Base-by-base conservation (phyloP, 2,888 invertebrate genomes). In the Argyresthia goedartella region DNA sequence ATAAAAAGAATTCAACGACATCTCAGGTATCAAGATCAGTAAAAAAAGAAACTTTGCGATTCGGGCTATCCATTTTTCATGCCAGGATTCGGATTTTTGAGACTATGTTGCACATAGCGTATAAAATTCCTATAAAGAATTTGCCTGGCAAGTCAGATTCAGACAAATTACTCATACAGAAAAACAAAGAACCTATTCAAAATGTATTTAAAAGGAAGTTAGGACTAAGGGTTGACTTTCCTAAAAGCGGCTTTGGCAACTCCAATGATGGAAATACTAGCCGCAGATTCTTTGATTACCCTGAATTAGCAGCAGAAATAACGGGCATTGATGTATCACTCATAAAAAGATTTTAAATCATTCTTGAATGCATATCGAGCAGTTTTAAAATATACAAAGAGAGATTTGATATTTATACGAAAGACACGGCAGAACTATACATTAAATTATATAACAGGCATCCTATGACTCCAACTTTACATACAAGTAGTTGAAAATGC, bases 181-280 rank as follows among this genome's bases (percentile, higher is more conserved):
- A 53, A 53, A 57, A 43, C 36, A 57, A 59, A 52, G 25, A 16
- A 25, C 49, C 58, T 54, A 59, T 57, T 14, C 59, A 59, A 51
- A 36, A 42, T 14, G 53, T 55, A 16, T 65, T 66, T 59, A 52
- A 52, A 13, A 13, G 13, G 11, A 41, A 59, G 55, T 62, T 60
- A 6, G 65, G 64, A 33, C 51, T 73, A 1, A 16, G 69, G 25
- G 60, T 73, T 6, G 69, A 73, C 57, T 53, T 63, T 52, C 65
- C 66, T 8, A 68, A 69, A 53, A 50, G 57, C 11, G 59, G 61
- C 11, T 64, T 63, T 51, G 65, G 69, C 8, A 70, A 65, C 47
- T 63, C 64, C 1, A 69, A 67, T 59, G 64, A 66, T 51, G 65
- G 62, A n/a, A 67, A 63, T 53, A 65, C 64, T 0, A 62, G 58